Percentiles rank a stretch among this genome's conserved stretches.
Conservation (phyloP, 2,113 vertebrate genomes). For the Lycaon pictus region DNA sequence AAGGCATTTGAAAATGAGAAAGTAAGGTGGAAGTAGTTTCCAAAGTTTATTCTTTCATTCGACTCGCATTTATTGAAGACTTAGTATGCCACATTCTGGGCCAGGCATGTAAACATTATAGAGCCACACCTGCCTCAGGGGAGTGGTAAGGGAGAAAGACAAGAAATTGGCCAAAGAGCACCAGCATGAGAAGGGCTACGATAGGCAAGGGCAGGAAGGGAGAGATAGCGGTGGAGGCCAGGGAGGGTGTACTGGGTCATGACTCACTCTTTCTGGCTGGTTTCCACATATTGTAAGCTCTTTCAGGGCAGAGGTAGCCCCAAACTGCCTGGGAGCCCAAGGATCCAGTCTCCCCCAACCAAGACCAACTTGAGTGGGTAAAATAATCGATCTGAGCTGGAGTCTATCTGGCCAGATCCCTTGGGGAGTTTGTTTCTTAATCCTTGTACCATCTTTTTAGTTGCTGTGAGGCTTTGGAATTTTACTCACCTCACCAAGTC, state of each 20-base stretch:
- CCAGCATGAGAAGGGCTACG: background rate
- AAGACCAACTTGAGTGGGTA: background rate
- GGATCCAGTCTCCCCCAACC: background rate
- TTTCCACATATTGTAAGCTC: background rate
- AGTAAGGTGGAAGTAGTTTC: background rate
- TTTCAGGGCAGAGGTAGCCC: background rate
- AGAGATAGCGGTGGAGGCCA: background rate
- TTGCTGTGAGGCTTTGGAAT: background rate
- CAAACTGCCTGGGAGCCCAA: background rate
- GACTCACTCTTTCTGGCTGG: conserved; percentile 15
- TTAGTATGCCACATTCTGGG: background rate
- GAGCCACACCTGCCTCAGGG: background rate
- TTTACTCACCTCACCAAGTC: background rate
- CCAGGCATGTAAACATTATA: background rate
- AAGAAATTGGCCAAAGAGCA: background rate
- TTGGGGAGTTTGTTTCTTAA: conserved; percentile 33
- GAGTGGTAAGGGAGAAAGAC: background rate
- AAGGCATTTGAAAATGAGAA: conserved; percentile 53
- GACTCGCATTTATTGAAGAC: background rate
- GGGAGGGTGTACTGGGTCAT: background rate
- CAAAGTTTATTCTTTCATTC: conserved; percentile 41
- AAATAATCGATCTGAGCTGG: background rate
- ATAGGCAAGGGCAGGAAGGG: background rate
- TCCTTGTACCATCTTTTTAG: background rate
- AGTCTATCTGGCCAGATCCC: background rate